Base-by-base conservation (phyloP, 1,140 invertebrate genomes). In the Aphaenogaster floridana region DNA sequence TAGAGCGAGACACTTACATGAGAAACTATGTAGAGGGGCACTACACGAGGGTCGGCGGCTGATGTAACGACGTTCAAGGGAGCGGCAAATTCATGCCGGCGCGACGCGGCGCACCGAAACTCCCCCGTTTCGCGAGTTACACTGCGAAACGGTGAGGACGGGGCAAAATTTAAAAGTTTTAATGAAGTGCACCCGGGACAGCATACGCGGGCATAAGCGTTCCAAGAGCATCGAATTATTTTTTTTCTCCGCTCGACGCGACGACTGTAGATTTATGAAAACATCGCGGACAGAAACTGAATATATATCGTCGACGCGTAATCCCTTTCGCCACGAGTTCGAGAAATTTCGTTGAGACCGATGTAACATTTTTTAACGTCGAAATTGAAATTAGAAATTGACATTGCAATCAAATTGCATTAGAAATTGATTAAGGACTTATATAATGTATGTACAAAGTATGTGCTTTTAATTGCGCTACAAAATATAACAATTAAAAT, bases 101-200 rank as follows among this genome's bases (percentile, higher is more conserved):
- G 66, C 80, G 59, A 61, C 88, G 9, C 45, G 48, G n/a, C 68
- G 15, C 15, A 39, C 71, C 89, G 74, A 83, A 91, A 88, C 84
- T 81, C 79, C 64, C 39, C 48, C 80, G 80, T 76, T 54, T 74
- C 57, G 48, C 69, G 89, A 91, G 89, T 86, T 88, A 83, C 52
- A 42, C 36, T 74, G 69, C 59, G 54, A 72, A 59, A 80, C 89
- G 78, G 69, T 74, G 89, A 86, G 66, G 15, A 59, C 48, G 90
- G 45, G 81, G 90, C 61, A 52, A 89, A 83, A 89, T 90, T 91
- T 90, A 89, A 91, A 91, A 91, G 77, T 91, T 90, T 90, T 88
- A 90, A 91, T 90, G 72, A 89, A 90, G 83, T 77, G 89, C 89
- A 86, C 34, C 84, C 86, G 79, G 66, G 28, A 50, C 39, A 48